Evolutionary conservation across 2,113 vertebrate species (phyloP).

Genomic region (Sisor rabdophorus): DNA sequence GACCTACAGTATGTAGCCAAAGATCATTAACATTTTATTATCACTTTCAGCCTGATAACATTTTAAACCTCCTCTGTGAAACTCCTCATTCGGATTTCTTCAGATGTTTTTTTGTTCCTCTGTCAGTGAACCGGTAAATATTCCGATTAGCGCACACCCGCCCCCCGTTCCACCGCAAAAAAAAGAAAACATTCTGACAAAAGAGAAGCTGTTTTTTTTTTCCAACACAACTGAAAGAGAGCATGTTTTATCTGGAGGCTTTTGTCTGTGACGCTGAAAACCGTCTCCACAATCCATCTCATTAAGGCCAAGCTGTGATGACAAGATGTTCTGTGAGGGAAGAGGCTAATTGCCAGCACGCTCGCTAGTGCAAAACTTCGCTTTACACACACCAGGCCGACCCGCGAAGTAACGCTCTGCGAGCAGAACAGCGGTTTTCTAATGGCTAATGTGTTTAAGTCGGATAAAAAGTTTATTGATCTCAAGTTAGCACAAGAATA

Average conservation of each 20-base stretch:
- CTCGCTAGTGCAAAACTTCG: slow-evolving; percentile 40
- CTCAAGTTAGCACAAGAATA: not conserved
- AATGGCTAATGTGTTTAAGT: slow-evolving; percentile 24
- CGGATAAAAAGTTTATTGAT: slow-evolving; percentile 1
- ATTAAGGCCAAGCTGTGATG: slow-evolving; percentile 49
- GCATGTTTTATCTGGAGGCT: slow-evolving; percentile 36
- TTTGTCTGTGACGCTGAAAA: slow-evolving; percentile 40
- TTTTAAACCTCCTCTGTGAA: slow-evolving; percentile 11
- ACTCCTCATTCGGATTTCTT: not conserved
- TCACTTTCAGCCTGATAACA: slow-evolving; percentile 15
- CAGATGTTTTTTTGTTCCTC: not conserved
- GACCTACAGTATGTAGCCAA: not conserved
- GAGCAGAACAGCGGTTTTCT: slow-evolving; percentile 5
- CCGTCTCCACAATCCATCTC: slow-evolving; percentile 47
- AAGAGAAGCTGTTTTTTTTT: not conserved
- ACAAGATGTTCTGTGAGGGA: slow-evolving; percentile 44
- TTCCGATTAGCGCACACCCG: not conserved
- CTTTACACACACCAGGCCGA: slow-evolving; percentile 34
- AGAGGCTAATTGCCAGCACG: slow-evolving; percentile 50
- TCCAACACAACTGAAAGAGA: not conserved
- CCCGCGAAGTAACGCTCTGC: slow-evolving; percentile 12
- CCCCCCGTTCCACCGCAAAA: not conserved
- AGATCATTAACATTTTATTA: slow-evolving; percentile 3
- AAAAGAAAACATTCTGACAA: not conserved
- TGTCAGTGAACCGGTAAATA: slow-evolving; percentile 18